These are phyloP conservation scores for Nannospalax galili DNA, from an alignment of 2,113 vertebrate genomes.

Conservation along the genomic window DNA sequence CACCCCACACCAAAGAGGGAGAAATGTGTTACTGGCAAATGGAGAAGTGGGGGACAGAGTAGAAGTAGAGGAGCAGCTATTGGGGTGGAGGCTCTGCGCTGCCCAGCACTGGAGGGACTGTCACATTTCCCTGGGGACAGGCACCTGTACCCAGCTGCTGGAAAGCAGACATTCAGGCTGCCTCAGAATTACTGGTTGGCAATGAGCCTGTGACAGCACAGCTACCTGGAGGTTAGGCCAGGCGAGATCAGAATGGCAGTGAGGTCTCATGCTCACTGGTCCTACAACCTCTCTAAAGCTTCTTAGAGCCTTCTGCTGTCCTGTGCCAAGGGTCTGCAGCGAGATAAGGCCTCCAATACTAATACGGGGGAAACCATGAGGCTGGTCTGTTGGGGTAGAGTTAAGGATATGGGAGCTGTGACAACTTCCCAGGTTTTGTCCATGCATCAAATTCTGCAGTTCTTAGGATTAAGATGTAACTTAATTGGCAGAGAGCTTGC, in stretches of 20 bases:
- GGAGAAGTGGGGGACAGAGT: neutral
- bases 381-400: fast-evolving
- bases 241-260: neutral
- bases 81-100: fast-evolving
- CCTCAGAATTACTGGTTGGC: neutral
- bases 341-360: neutral
- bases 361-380: neutral
- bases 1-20: neutral
- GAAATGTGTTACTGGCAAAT: neutral
- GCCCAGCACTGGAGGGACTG: neutral
- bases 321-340: neutral
- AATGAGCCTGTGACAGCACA: neutral
- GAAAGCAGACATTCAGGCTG: neutral
- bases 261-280: fast-evolving
- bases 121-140: neutral
- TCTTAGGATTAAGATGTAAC: neutral
- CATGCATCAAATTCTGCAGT: neutral
- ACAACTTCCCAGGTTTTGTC: neutral
- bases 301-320: neutral
- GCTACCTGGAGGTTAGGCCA: neutral
- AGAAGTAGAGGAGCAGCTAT: neutral
- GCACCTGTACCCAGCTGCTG: neutral
- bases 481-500: neutral
- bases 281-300: neutral
- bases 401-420: neutral